Evolutionary conservation across 1,140 invertebrate genomes (phyloP).

Genomic region (Triops longicaudatus): DNA sequence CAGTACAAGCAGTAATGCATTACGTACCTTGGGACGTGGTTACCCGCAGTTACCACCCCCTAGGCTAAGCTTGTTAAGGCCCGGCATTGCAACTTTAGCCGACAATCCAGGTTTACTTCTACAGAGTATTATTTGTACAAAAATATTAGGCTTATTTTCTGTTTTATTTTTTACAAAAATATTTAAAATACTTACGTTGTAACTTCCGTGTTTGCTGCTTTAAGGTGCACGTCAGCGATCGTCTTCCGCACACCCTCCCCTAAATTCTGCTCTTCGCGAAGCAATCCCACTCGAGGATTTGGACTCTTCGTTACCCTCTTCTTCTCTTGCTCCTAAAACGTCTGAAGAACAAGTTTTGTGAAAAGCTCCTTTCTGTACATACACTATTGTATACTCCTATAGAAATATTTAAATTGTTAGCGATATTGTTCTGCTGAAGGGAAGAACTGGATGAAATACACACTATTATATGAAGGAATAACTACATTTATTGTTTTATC

Average conservation of each 20-base stretch:
- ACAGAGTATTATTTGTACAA: no score
- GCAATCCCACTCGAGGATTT: slow-evolving; percentile 21
- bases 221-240: slow-evolving; percentile 10
- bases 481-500: background rate
- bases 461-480: slow-evolving; percentile 8
- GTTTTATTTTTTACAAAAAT: no score
- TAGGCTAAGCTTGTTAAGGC: background rate
- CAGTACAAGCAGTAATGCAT: background rate
- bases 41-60: background rate
- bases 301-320: background rate
- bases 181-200: no score
- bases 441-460: background rate
- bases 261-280: slow-evolving; percentile 17
- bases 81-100: background rate
- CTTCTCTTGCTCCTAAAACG: background rate
- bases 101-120: background rate
- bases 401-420: background rate
- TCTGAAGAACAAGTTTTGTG: slow-evolving; percentile 1
- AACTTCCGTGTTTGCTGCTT: background rate
- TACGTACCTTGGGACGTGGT: background rate
- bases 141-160: no score
- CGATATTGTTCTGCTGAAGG: background rate
- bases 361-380: background rate
- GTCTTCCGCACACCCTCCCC: slow-evolving; percentile 20
- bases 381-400: background rate